Evolutionary conservation across 2,888 invertebrate species (phyloP).

Genomic region (Cynaeus angustus): DNA sequence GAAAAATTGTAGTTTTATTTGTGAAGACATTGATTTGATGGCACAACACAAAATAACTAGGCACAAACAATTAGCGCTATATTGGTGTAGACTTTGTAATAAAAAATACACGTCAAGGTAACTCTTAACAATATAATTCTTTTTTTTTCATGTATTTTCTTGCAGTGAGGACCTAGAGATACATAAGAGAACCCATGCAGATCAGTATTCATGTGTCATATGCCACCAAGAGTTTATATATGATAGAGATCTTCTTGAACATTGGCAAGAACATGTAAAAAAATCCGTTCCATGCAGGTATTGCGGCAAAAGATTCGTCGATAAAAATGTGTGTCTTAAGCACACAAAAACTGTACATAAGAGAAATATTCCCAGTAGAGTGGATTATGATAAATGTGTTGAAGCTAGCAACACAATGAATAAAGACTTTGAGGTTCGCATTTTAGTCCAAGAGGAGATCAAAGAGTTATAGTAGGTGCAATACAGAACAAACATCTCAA

Average conservation of each 20-base stretch:
- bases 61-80: conserved; percentile 50
- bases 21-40: conserved; percentile 47
- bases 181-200: conserved; percentile 28
- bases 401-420: conserved; percentile 1
- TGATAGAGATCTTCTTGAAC: conserved; percentile 23
- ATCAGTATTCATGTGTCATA: conserved; percentile 30
- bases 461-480: conserved; percentile 5
- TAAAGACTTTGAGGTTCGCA: conserved; percentile 24
- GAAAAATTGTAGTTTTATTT: conserved; percentile 41
- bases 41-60: conserved; percentile 46
- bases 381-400: conserved; percentile 14
- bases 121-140: not conserved
- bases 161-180: conserved; percentile 36
- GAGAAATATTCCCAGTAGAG: conserved; percentile 29
- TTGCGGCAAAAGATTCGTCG: conserved; percentile 40
- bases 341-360: conserved; percentile 38
- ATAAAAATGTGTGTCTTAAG: conserved; percentile 30
- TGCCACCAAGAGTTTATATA: conserved; percentile 28
- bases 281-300: conserved; percentile 36
- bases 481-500: conserved; percentile 4
- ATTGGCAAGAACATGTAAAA: conserved; percentile 41
- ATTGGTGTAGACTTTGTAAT: conserved; percentile 47
- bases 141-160: conserved; percentile 12
- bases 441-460: conserved; percentile 19
- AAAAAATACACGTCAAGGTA: conserved; percentile 50